Conservation (phyloP, 2,113 vertebrate species). For the Leucosticte australis region DNA sequence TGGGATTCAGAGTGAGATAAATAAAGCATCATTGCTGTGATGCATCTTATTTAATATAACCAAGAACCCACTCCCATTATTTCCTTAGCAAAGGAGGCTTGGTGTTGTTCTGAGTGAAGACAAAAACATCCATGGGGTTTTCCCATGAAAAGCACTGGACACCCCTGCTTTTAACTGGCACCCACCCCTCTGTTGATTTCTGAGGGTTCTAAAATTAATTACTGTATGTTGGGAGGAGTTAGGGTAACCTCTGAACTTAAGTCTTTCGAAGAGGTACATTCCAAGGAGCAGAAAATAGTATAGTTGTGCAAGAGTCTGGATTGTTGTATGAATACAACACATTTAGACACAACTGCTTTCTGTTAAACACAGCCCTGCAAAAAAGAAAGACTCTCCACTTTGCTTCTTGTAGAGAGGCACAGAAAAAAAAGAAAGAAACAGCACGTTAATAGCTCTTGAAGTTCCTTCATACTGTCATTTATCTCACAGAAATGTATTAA, state of each 20-base stretch:
- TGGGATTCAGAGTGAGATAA: background rate
- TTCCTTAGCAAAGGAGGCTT: background rate
- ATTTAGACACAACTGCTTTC: background rate
- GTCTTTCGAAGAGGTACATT: background rate
- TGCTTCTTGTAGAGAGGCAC: background rate
- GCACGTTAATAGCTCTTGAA: background rate
- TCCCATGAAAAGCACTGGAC: background rate
- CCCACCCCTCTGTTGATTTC: accelerated
- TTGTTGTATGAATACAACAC: background rate
- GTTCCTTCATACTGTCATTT: background rate
- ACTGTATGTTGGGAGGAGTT: background rate
- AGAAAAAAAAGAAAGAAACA: background rate
- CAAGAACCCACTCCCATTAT: background rate
- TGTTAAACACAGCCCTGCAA: background rate
- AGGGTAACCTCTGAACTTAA: background rate
- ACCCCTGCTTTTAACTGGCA: background rate
- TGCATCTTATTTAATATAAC: background rate
- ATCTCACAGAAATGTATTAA: background rate
- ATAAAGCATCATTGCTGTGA: background rate
- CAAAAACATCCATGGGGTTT: background rate
- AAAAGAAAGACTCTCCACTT: background rate
- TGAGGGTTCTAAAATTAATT: background rate
- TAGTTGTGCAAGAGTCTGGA: background rate
- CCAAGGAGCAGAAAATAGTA: background rate
- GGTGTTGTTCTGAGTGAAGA: accelerated